Evolutionary conservation across 2,888 invertebrate species (phyloP), one percentile per base, ranked within the genome.

Genomic region (Hydriomena furcata): DNA sequence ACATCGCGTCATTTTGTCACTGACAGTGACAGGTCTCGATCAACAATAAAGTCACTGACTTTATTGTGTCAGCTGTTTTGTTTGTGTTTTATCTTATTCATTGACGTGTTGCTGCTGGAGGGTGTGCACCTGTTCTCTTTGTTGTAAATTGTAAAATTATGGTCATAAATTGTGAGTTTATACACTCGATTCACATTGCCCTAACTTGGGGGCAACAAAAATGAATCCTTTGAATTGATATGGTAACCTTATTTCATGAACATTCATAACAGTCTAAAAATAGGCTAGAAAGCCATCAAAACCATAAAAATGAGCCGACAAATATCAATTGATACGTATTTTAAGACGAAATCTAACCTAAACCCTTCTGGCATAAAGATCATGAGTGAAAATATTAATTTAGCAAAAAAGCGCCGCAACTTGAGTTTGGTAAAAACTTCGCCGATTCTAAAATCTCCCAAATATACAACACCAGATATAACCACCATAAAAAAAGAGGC

Each of bases 301-400:
- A 36, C 23, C 38, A 6, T 34, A 1, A 61, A n/a, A 27, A 75
- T 76, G 74, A 68, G 60, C 37, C 63, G 61, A 28, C 78, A 74
- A 51, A 51, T 52, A 48, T 50, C 60, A 25, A 58, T 78, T 35
- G 69, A 68, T 30, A 55, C 21, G 8, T 52, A 52, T 38, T 52
- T 52, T 8, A 53, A 21, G 10, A 11, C 47, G 7, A 47, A 47
- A 52, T 58, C 61, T 20, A 65, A 37, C 44, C n/a, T 37, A 7
- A 20, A 36, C 21, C 21, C 55, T 2, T 35, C 41, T 6, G 43
- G 49, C 24, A 51, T 41, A 21, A 54, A 34, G 7, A 48, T 53
- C 32, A 56, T 52, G 45, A 55, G 11, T 34, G 60, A 48, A 41
- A 45, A 61, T 51, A 52, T 41, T 2, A 51, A 42, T 46, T 28